Percentiles rank a stretch among this genome's conserved stretches.
These are phyloP conservation scores for Xylocampa areola DNA, from an alignment of 2,888 invertebrate species.

Conservation along the genomic window DNA sequence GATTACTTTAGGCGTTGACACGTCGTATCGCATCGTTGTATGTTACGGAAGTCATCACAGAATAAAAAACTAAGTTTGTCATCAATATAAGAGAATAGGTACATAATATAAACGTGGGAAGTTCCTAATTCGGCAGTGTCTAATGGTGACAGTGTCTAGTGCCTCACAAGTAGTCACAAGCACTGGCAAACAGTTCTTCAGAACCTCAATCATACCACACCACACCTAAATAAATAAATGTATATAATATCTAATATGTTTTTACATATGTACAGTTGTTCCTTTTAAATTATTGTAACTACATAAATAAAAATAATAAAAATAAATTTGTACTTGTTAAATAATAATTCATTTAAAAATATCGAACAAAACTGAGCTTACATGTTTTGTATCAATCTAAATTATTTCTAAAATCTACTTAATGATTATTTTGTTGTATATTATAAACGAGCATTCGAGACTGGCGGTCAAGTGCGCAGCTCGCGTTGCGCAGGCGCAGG, in stretches of 20 bases:
- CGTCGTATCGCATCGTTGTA: conserved; percentile 30
- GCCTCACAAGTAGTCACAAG: conserved; percentile 74
- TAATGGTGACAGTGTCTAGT: conserved; percentile 68
- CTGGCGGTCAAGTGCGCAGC: conserved; percentile 59
- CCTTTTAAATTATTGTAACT: conserved; percentile 82
- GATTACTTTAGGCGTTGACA: conserved; percentile 65
- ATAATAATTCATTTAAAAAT: conserved; percentile 74
- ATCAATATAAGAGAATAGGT: conserved; percentile 45
- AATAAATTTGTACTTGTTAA: conserved; percentile 87
- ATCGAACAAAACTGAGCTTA: conserved; percentile 76
- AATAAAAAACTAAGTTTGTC: conserved; percentile 48
- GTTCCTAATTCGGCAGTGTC: conserved; percentile 62
- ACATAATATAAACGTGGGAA: conserved; percentile 51
- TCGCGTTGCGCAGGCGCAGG: conserved; percentile 24
- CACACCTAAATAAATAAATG: conserved; percentile 87
- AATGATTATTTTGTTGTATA: conserved; percentile 86
- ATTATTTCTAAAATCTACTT: conserved; percentile 84
- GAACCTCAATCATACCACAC: conserved; percentile 81
- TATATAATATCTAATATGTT: conserved; percentile 86
- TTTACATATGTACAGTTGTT: conserved; percentile 88
- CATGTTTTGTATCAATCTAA: conserved; percentile 78
- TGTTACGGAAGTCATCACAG: conserved; percentile 34
- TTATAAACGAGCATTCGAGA: conserved; percentile 71
- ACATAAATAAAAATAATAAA: conserved; percentile 80
- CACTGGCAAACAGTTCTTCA: conserved; percentile 74